A percentile compares a stretch with the other conserved stretches of the same genome.
These are phyloP conservation scores for Kryphioiulus occultus DNA, from an alignment of 2,888 invertebrate species.

Conservation along the genomic window DNA sequence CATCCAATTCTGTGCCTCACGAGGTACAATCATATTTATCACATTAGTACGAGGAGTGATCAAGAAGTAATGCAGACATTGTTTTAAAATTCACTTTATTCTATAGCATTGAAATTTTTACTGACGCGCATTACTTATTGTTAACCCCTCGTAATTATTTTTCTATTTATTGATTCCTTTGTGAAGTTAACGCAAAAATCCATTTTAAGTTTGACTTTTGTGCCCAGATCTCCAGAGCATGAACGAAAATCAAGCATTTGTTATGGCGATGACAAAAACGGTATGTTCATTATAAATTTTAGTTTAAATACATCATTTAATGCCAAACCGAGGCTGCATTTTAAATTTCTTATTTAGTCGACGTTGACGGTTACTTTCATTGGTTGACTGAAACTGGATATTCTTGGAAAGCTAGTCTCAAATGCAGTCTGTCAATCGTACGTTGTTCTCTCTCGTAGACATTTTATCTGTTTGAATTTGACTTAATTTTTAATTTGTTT, in stretches of 20 bases:
- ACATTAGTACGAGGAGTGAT: too few species aligned
- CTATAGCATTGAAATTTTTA: too few species aligned
- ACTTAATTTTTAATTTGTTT: background rate
- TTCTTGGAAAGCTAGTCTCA: background rate
- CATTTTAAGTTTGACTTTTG: background rate
- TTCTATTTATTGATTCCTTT: too few species aligned
- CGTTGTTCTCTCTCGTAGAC: background rate
- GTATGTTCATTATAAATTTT: background rate
- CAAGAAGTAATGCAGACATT: too few species aligned
- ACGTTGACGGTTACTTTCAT: background rate
- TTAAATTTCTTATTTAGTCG: background rate
- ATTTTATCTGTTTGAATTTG: background rate
- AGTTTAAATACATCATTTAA: background rate
- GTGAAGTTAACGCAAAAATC: background rate
- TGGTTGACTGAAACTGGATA: background rate
- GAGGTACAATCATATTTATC: background rate
- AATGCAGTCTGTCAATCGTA: constrained; percentile 22
- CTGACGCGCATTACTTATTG: too few species aligned
- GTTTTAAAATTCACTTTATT: too few species aligned
- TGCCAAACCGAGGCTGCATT: background rate
- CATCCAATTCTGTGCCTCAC: background rate
- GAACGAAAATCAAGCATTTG: background rate
- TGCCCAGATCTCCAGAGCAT: background rate
- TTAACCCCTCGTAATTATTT: too few species aligned
- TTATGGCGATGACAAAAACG: background rate